phyloP scores from a whole-genome alignment of 2,113 vertebrate species.

The Microcebus murinus region DNA sequence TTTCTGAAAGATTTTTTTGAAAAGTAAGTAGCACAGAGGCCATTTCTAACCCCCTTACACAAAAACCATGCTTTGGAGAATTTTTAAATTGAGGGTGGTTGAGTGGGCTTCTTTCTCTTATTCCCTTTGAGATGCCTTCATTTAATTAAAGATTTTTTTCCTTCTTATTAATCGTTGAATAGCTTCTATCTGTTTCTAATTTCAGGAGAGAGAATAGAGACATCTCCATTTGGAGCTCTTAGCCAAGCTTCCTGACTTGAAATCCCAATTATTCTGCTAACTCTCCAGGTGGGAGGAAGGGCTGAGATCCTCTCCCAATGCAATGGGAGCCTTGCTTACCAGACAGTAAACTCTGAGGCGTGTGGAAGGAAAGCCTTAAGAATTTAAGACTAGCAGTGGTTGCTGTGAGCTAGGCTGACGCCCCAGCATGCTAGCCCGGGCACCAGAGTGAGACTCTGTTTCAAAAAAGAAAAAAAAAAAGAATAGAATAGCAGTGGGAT shows the following conservation, averaged over 20 bases:
- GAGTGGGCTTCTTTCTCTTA: neutral
- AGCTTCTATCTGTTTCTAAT: neutral
- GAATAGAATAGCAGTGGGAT: too few relatives aligned
- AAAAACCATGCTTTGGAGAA: neutral
- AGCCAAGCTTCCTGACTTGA: neutral
- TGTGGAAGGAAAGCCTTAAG: neutral
- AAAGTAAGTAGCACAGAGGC: neutral
- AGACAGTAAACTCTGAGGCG: neutral
- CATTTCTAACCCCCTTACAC: neutral
- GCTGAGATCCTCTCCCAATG: neutral
- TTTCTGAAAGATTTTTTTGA: neutral
- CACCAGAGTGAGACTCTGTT: too few relatives aligned
- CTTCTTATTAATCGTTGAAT: neutral
- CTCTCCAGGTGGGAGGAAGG: neutral
- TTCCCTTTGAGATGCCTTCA: neutral
- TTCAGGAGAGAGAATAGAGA: neutral
- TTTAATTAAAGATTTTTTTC: neutral
- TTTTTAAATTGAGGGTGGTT: neutral
- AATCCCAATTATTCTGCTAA: neutral
- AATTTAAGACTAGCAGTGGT: neutral
- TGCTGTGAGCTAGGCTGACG: too few relatives aligned
- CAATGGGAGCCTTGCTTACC: neutral
- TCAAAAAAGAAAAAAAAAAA: too few relatives aligned
- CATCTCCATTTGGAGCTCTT: neutral
- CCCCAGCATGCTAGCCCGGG: too few relatives aligned